A percentile compares a stretch with the other conserved stretches of the same genome.
Evolutionary conservation across 2,113 vertebrate species (phyloP).

Genomic region (Petaurus breviceps): DNA sequence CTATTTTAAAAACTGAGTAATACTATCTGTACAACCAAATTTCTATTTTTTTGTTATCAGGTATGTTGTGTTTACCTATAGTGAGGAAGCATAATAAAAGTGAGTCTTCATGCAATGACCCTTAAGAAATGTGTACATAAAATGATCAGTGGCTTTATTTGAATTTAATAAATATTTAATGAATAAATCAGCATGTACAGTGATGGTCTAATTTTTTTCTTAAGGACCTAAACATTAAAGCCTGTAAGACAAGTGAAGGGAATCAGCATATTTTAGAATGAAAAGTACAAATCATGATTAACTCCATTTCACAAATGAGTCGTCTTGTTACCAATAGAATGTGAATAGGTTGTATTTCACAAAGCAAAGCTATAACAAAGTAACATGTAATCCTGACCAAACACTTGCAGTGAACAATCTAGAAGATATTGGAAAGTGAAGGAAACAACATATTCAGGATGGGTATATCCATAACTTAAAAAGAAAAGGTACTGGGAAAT

Average conservation of each 20-base stretch:
- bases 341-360: not conserved
- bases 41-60: slow-evolving; percentile 1
- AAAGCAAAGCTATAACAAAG: not conserved
- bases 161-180: not conserved
- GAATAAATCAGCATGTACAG: not conserved
- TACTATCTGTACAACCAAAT: not conserved
- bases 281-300: not conserved
- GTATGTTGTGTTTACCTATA: slow-evolving; percentile 34
- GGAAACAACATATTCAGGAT: not conserved
- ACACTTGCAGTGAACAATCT: not conserved
- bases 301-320: not conserved
- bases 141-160: not conserved
- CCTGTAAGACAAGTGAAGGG: not conserved
- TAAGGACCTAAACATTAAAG: not conserved
- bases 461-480: not conserved
- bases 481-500: not conserved
- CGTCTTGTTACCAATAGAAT: not conserved
- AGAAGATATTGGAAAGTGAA: not conserved
- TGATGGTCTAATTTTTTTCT: not conserved
- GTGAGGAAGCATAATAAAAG: slow-evolving; percentile 8
- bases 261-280: not conserved
- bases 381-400: not conserved
- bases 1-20: slow-evolving; percentile 40
- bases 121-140: slow-evolving; percentile 37
- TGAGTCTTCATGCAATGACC: slow-evolving; percentile 37